These are phyloP conservation scores for Fistularia commersonii DNA, from an alignment of 2,797 vertebrate species.

Conservation along the genomic window DNA sequence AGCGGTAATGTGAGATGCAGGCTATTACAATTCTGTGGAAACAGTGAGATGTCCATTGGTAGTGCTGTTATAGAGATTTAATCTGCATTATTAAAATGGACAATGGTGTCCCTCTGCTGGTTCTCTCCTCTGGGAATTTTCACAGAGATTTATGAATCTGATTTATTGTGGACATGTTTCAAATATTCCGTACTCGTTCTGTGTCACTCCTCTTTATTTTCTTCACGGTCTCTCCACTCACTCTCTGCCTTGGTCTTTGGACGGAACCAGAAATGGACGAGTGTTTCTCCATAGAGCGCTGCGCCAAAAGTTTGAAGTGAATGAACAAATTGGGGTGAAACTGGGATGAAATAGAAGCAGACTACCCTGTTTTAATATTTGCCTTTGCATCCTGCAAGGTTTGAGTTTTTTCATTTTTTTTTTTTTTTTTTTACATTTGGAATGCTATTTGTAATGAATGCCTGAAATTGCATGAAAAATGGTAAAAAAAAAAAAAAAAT, in stretches of 20 bases:
- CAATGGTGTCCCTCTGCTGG: slow-evolving; percentile 34
- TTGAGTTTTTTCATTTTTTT: too few relatives aligned
- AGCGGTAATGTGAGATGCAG: slow-evolving; percentile 63
- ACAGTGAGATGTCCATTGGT: slow-evolving; percentile 47
- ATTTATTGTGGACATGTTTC: slow-evolving; percentile 54
- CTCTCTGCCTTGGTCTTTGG: background rate
- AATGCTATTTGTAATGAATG: too few relatives aligned
- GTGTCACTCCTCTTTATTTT: slow-evolving; percentile 34
- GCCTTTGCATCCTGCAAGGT: too few relatives aligned
- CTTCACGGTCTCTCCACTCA: background rate
- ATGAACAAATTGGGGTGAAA: too few relatives aligned
- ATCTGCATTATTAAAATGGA: slow-evolving; percentile 57
- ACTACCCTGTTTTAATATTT: too few relatives aligned
- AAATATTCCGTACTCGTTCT: slow-evolving; percentile 27
- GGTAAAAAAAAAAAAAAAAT: too few relatives aligned
- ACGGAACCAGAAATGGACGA: too few relatives aligned
- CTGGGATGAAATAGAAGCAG: too few relatives aligned
- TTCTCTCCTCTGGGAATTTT: slow-evolving; percentile 53
- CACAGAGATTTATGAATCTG: slow-evolving; percentile 63
- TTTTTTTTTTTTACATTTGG: too few relatives aligned
- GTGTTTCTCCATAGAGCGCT: too few relatives aligned
- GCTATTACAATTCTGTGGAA: slow-evolving; percentile 58
- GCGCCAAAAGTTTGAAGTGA: too few relatives aligned
- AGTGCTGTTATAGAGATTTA: slow-evolving; percentile 62
- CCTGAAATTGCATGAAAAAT: too few relatives aligned